These are phyloP conservation scores for Lycodopsis pacificus DNA, from an alignment of 2,797 vertebrate genomes.

Conservation along the genomic window DNA sequence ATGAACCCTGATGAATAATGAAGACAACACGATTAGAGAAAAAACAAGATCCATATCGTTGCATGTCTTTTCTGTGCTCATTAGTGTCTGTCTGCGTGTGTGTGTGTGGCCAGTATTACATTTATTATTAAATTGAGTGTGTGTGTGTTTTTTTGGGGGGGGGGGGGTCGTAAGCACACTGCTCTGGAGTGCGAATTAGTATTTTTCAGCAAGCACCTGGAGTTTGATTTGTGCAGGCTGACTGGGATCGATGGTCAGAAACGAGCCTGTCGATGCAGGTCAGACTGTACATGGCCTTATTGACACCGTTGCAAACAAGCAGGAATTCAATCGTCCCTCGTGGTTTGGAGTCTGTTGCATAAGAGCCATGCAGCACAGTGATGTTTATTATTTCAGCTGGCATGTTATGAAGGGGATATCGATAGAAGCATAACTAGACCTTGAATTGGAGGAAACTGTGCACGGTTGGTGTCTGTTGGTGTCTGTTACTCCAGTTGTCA, in stretches of 20 bases:
- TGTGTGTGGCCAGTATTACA: conserved; percentile 2
- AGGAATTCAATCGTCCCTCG: conserved; percentile 37
- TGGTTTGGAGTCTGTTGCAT: conserved; percentile 26
- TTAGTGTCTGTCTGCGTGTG: conserved; percentile 26
- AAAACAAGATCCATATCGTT: conserved; percentile 33
- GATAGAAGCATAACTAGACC: conserved; percentile 16
- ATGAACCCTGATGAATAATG: conserved; percentile 52
- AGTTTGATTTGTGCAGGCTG: conserved; percentile 38
- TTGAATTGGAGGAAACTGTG: conserved; percentile 18
- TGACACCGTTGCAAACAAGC: conserved; percentile 49
- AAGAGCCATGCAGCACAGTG: conserved; percentile 11
- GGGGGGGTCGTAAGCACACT: not conserved
- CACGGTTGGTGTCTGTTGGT: not conserved
- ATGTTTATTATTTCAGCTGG: conserved; percentile 32
- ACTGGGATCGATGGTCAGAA: conserved; percentile 50
- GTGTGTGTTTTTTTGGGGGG: conserved; percentile 6
- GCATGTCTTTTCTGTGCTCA: conserved; percentile 40
- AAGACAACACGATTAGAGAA: conserved; percentile 46
- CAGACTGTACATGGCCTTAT: conserved; percentile 49
- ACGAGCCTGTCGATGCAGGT: conserved; percentile 57
- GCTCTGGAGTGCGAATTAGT: conserved; percentile 31
- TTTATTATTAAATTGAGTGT: conserved; percentile 24
- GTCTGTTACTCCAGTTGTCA: not conserved
- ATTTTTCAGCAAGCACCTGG: conserved; percentile 28
- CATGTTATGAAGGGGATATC: conserved; percentile 11